phyloP scores from a whole-genome alignment of 2,797 vertebrate genomes.

The Trachops cirrhosus region DNA sequence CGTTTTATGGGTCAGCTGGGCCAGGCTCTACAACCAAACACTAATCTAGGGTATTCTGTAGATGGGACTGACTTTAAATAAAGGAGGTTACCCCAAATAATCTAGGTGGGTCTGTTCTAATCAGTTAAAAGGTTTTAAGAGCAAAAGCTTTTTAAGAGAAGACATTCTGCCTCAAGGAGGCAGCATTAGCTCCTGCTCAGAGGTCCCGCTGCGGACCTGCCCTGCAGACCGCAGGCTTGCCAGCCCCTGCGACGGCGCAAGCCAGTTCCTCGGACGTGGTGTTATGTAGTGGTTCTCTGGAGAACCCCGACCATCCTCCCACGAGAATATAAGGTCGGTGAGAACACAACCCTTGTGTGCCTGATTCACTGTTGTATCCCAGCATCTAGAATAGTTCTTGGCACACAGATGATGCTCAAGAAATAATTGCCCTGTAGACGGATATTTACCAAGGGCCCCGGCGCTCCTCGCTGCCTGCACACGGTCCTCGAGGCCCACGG shows the following conservation, averaged over 20 bases:
- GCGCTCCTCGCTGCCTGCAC: neutral
- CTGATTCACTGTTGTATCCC: neutral
- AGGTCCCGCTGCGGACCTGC: neutral
- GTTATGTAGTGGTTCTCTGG: neutral
- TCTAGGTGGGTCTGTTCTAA: neutral
- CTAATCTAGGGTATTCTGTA: neutral
- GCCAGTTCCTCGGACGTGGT: neutral
- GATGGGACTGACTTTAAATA: neutral
- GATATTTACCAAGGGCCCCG: neutral
- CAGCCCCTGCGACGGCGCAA: neutral
- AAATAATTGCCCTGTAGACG: neutral
- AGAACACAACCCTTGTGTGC: neutral
- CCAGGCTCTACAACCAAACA: neutral
- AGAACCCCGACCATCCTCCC: neutral
- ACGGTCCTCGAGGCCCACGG: rapidly evolving
- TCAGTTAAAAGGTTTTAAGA: neutral
- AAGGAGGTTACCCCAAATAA: neutral
- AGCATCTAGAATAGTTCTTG: neutral
- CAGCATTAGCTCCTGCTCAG: neutral
- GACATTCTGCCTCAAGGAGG: neutral
- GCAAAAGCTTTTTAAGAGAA: neutral
- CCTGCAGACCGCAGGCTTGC: neutral
- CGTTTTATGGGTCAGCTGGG: neutral
- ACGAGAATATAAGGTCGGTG: neutral
- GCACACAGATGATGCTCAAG: neutral